These are phyloP conservation scores for Nasalis larvatus DNA, from an alignment of 2,113 vertebrate genomes.

Conservation along the genomic window DNA sequence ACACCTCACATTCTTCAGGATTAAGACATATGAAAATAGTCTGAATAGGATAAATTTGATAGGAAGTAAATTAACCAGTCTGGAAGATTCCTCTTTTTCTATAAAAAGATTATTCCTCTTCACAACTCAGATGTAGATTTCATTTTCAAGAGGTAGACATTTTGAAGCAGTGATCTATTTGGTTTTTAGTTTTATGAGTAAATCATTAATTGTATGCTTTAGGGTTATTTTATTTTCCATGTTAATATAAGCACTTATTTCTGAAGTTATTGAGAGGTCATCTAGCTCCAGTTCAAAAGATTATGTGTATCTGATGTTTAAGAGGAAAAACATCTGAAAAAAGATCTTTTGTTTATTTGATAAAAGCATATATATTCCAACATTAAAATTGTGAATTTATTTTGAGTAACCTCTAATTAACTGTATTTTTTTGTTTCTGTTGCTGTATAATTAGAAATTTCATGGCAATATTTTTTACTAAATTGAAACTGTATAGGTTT, in stretches of 20 bases:
- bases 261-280: constrained; percentile 26
- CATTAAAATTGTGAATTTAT: constrained; percentile 60
- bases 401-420: constrained; percentile 42
- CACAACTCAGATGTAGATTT: constrained; percentile 32
- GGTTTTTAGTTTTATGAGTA: constrained; percentile 38
- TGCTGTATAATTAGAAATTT: constrained; percentile 60
- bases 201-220: constrained; percentile 31
- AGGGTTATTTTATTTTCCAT: constrained; percentile 43
- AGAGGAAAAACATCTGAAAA: constrained; percentile 30
- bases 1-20: not conserved
- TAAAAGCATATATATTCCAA: constrained; percentile 36
- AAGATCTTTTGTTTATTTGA: constrained; percentile 47
- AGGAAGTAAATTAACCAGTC: not conserved
- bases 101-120: not conserved
- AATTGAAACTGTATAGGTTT: constrained; percentile 61
- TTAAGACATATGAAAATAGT: constrained; percentile 27
- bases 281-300: constrained; percentile 50
- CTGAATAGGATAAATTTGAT: constrained; percentile 27
- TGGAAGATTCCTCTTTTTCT: constrained; percentile 15
- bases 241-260: constrained; percentile 44
- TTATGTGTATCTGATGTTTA: constrained; percentile 20
- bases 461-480: constrained; percentile 60
- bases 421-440: constrained; percentile 48
- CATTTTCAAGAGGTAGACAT: constrained; percentile 32
- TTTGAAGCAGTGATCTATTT: constrained; percentile 43